These are phyloP conservation scores for Phengaris arion DNA, from an alignment of 2,888 invertebrate genomes.

Conservation along the genomic window DNA sequence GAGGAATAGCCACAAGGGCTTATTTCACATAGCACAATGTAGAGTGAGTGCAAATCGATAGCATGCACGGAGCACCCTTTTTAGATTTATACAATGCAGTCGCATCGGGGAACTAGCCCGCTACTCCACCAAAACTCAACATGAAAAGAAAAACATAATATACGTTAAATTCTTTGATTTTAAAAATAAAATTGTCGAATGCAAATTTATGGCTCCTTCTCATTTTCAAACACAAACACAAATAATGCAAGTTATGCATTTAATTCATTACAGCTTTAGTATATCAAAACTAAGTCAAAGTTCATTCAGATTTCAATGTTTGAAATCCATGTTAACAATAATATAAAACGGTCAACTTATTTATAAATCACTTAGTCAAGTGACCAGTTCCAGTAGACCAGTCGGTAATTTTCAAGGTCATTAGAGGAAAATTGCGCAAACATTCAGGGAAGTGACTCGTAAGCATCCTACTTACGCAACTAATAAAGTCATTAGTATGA, in stretches of 20 bases:
- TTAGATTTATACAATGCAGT: conserved; percentile 2
- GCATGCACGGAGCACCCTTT: neutral
- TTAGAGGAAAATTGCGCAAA: conserved; percentile 22
- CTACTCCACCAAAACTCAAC: too few relatives aligned
- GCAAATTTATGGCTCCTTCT: too few relatives aligned
- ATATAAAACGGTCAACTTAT: neutral
- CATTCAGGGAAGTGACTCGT: conserved; percentile 43
- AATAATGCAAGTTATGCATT: neutral
- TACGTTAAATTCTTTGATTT: too few relatives aligned
- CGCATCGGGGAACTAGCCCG: too few relatives aligned
- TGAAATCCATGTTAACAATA: neutral
- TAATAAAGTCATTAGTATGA: conserved; percentile 63
- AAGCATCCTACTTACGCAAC: conserved; percentile 50
- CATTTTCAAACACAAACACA: too few relatives aligned
- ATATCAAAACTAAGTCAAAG: neutral
- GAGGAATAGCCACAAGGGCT: neutral
- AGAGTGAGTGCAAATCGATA: neutral
- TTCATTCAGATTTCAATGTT: neutral
- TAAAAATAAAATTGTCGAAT: too few relatives aligned
- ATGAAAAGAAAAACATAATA: too few relatives aligned
- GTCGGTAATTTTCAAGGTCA: conserved; percentile 18
- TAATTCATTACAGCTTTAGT: neutral
- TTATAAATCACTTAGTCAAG: neutral
- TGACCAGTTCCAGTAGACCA: neutral
- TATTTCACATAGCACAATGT: neutral